These are phyloP conservation scores for Alosa alosa DNA, from an alignment of 2,113 vertebrate species.

Conservation along the genomic window DNA sequence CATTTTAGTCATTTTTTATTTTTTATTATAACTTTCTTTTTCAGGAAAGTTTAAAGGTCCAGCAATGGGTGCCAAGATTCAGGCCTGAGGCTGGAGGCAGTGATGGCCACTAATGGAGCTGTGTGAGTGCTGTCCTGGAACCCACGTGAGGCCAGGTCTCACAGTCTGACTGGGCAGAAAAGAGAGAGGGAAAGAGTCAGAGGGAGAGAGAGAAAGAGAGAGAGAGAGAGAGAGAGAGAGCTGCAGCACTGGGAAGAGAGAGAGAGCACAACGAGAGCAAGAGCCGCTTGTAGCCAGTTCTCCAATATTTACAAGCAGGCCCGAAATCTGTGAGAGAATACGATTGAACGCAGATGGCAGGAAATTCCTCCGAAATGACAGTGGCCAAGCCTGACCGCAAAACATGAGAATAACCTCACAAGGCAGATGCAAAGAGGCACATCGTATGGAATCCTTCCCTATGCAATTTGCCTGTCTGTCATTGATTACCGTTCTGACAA, in stretches of 20 bases:
- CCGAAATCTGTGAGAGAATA: conserved; percentile 91
- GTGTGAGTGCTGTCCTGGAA: background rate
- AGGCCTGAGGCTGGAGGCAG: background rate
- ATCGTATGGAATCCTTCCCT: conserved; percentile 79
- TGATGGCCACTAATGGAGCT: background rate
- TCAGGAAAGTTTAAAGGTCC: background rate
- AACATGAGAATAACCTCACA: conserved; percentile 86
- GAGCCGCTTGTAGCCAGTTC: conserved; percentile 75
- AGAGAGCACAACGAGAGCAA: conserved; percentile 59
- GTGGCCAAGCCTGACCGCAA: conserved; percentile 90
- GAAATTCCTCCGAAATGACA: conserved; percentile 98
- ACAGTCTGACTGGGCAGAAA: background rate
- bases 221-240: conserved; percentile 8
- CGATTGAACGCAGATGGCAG: conserved; percentile 97
- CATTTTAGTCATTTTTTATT: background rate
- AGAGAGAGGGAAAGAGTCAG: background rate
- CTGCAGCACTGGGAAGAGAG: background rate
- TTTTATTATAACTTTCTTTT: background rate
- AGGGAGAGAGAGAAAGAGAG: background rate
- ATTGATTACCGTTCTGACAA: conserved; percentile 80
- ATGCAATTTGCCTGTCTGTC: conserved; percentile 75
- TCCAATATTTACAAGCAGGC: conserved; percentile 93
- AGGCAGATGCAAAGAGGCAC: conserved; percentile 76
- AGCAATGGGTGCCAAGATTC: background rate
- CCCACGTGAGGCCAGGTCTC: background rate